Percentiles rank a stretch among this genome's conserved stretches.
Evolutionary conservation across 2,888 invertebrate genomes (phyloP).

Genomic region (Ditula angustiorana): DNA sequence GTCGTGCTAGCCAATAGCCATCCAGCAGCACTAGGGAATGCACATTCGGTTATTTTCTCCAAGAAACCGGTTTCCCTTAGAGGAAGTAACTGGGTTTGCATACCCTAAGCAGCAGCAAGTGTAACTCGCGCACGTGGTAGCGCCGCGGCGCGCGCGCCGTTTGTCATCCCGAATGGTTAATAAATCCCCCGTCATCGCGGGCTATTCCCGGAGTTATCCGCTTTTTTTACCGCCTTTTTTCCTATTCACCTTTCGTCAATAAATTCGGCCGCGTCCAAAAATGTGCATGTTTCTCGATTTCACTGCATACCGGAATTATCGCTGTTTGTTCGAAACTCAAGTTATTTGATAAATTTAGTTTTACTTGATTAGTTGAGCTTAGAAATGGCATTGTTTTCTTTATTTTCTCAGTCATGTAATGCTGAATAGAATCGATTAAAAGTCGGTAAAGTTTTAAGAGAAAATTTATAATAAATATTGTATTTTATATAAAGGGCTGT

Average conservation of each 20-base stretch:
- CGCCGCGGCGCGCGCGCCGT: conserved; percentile 62
- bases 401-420: no score
- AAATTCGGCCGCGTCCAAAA: conserved; percentile 40
- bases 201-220: conserved; percentile 67
- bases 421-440: no score
- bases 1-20: no score
- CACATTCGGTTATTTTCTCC: no score
- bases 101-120: background rate
- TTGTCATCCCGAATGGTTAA: conserved; percentile 80
- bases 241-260: conserved; percentile 49
- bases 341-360: background rate
- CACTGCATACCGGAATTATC: conserved; percentile 5
- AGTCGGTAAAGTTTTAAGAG: no score
- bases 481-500: no score
- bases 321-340: background rate
- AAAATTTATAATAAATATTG: no score
- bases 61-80: no score
- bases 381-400: background rate
- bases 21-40: no score
- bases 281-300: background rate
- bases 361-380: background rate
- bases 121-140: conserved; percentile 46
- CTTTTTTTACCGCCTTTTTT: conserved; percentile 48
- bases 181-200: conserved; percentile 81
- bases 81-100: no score